Evolutionary conservation across 37 sponge, comb jelly and placozoan species (phyloP).

Genomic region (Halisarca cf. caerulea): DNA sequence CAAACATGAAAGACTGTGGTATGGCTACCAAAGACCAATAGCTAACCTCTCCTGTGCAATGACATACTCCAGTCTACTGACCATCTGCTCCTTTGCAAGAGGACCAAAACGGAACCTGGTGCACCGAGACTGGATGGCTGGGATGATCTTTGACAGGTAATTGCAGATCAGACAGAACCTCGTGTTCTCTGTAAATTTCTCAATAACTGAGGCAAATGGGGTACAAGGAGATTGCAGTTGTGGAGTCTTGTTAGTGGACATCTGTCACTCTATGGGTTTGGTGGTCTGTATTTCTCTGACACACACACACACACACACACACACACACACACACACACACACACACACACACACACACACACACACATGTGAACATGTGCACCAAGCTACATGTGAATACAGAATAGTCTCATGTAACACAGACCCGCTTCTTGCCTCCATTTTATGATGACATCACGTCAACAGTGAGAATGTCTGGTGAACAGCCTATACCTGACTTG

Average conservation of each 20-base stretch:
- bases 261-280: too few species aligned
- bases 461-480: too few species aligned
- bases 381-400: too few species aligned
- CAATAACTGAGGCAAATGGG: slow-evolving; percentile 76
- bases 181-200: slow-evolving; percentile 96
- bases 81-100: slow-evolving; percentile 81
- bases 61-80: slow-evolving; percentile 73
- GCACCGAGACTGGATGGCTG: slow-evolving; percentile 96
- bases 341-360: too few species aligned
- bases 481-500: too few species aligned
- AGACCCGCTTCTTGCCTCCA: too few species aligned
- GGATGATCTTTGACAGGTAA: slow-evolving; percentile 95
- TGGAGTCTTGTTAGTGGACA: not conserved
- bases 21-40: not conserved
- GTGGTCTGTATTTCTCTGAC: too few species aligned
- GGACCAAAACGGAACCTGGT: slow-evolving; percentile 98
- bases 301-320: too few species aligned
- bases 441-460: too few species aligned
- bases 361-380: too few species aligned
- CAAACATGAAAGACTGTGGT: not conserved
- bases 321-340: too few species aligned
- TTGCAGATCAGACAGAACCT: slow-evolving; percentile 98
- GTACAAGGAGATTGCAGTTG: not conserved
- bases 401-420: too few species aligned
- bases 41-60: slow-evolving; percentile 77